A percentile compares a stretch with the other conserved stretches of the same genome.
phyloP scores from a whole-genome alignment of 2,113 vertebrate species.

The Bubo bubo region DNA sequence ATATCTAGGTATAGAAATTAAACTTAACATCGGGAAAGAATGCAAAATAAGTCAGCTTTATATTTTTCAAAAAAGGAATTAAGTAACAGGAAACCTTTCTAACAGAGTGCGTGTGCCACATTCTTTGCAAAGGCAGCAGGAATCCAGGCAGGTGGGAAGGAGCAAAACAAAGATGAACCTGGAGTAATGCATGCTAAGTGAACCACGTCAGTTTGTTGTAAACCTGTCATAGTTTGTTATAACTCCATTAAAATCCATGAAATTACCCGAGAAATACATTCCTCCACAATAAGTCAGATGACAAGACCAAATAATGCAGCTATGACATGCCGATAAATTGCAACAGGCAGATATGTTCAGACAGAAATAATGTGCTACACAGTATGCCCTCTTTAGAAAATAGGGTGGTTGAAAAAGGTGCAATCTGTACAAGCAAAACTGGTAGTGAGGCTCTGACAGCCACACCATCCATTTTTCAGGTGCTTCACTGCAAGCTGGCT shows the following conservation, averaged over 20 bases:
- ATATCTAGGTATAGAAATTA: background rate
- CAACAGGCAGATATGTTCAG: background rate
- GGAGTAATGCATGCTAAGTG: background rate
- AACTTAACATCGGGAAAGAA: background rate
- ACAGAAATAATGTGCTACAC: background rate
- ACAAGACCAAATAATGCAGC: background rate
- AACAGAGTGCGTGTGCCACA: background rate
- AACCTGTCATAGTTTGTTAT: background rate
- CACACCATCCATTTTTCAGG: background rate
- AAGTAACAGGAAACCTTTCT: background rate
- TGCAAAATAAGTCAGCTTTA: background rate
- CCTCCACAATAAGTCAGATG: background rate
- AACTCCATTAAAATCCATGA: background rate
- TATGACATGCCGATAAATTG: background rate
- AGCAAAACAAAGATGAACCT: background rate
- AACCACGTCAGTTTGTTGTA: background rate
- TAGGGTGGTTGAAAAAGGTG: accelerated
- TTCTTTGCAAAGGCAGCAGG: background rate
- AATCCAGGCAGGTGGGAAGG: background rate
- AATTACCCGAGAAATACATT: background rate
- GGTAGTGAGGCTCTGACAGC: background rate
- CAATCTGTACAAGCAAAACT: background rate
- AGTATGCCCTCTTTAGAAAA: background rate
- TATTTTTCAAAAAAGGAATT: background rate
- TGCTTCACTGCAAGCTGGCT: background rate